Base-by-base conservation (phyloP, 2,888 invertebrate genomes). In the Leucophenga maculata region DNA sequence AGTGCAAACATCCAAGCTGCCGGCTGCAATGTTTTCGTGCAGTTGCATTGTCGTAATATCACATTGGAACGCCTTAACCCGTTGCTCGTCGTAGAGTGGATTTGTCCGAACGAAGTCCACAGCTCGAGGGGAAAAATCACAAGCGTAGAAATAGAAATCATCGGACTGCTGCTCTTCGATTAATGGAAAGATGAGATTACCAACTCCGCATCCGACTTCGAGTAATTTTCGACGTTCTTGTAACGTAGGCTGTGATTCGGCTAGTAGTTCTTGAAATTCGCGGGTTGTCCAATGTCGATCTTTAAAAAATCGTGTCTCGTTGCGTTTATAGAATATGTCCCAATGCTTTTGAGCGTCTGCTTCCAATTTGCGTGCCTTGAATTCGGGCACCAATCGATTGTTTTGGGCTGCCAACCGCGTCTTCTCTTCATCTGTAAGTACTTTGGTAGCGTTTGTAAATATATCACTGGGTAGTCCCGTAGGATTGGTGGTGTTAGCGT, bases 251-350 rank as follows among this genome's bases (percentile, higher is more conserved):
- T n/a, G 59, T 13, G 90, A 89, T 54, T 78, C 90, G 69, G 90
- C 89, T 69, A 93, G 89, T 16, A 98, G 89, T 85, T 97, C 96
- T 78, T 93, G 90, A 89, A 99, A 98, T 90, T 99, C 99, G 84
- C 97, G 91, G 72, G 94, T 95, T 1, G 97, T 98, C 99, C 99
- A 99, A 86, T 97, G 97, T 16, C 98, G 91, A 88, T 98, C 97
- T 88, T 95, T 95, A 85, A 98, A 99, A 88, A 99, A 98, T 79
- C 95, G 92, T 0, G 94, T 95, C 80, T 95, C 95, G 85, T 99
- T 98, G 71, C 98, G 90, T 88, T 98, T 98, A 87, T 98, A 99
- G 88, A 99, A 99, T 67, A 97, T 90, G 88, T 98, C 98, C 98
- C 98, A 99, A 85, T 97, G 93, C 72, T 94, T 94, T 82, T 93